Evolutionary conservation across 2,113 vertebrate genomes (phyloP).

Genomic region (Cavia porcellus): DNA sequence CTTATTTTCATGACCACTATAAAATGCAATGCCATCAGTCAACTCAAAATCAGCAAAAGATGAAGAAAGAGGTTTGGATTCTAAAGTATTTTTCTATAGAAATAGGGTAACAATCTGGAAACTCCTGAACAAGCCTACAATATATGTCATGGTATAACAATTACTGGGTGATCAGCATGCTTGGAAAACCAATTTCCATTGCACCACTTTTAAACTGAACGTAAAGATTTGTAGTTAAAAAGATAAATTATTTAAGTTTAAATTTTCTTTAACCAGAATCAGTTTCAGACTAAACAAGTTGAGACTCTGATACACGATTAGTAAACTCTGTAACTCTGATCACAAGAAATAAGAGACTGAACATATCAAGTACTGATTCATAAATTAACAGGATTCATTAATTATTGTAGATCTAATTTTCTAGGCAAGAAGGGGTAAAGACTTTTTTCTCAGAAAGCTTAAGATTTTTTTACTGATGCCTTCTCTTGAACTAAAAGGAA

Average conservation of each 20-base stretch:
- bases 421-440: not conserved
- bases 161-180: not conserved
- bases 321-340: not conserved
- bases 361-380: not conserved
- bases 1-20: not conserved
- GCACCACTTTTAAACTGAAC: not conserved
- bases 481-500: not conserved
- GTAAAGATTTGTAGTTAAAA: not conserved
- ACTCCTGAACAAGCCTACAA: not conserved
- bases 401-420: not conserved
- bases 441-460: not conserved
- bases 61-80: conserved; percentile 21
- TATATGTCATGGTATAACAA: not conserved
- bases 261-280: conserved; percentile 26
- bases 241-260: not conserved
- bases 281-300: conserved; percentile 17
- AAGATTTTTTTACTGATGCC: not conserved
- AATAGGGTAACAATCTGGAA: conserved; percentile 27
- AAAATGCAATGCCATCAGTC: not conserved
- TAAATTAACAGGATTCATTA: not conserved
- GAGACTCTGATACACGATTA: conserved; percentile 12
- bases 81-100: not conserved
- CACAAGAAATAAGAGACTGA: conserved; percentile 18
- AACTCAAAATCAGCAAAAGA: conserved; percentile 10
- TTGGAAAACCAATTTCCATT: conserved; percentile 48